phyloP scores from a whole-genome alignment of 2,113 vertebrate species.

The Gulo gulo region DNA sequence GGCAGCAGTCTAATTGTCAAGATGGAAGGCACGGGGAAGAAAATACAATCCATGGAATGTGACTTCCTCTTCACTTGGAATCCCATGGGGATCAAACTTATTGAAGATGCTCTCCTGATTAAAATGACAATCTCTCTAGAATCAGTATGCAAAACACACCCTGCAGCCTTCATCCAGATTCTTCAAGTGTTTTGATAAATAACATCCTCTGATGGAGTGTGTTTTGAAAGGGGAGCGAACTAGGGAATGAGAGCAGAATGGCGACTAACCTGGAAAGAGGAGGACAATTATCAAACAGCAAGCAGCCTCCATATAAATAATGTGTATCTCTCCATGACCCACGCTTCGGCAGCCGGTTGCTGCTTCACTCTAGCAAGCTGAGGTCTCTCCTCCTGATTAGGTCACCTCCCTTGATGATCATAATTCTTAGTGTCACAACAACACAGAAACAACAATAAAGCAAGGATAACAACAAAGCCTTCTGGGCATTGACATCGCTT shows the following conservation, averaged over 20 bases:
- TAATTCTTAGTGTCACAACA: conserved; percentile 58
- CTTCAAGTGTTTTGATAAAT: conserved; percentile 68
- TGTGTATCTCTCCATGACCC: neutral
- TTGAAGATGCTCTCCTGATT: conserved; percentile 47
- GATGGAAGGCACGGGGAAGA: neutral
- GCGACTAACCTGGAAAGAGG: conserved; percentile 32
- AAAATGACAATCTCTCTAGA: conserved; percentile 40
- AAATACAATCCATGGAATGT: neutral
- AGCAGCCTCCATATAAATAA: conserved; percentile 30
- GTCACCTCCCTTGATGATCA: conserved; percentile 58
- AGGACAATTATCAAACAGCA: conserved; percentile 56
- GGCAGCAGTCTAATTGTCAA: neutral
- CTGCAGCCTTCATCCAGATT: conserved; percentile 20
- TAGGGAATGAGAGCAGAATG: neutral
- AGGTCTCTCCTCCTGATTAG: conserved; percentile 66
- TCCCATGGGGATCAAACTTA: neutral
- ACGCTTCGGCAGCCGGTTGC: conserved; percentile 28
- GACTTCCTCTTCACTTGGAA: conserved; percentile 18
- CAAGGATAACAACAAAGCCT: conserved; percentile 45
- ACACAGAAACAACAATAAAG: conserved; percentile 46
- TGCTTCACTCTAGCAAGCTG: conserved; percentile 16
- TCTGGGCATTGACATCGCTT: conserved; percentile 10
- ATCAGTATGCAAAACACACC: conserved; percentile 45
- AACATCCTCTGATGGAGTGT: conserved; percentile 35
- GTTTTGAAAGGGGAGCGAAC: conserved; percentile 3